Conservation (phyloP, 2,888 invertebrate genomes). For the Drosophila merina region DNA sequence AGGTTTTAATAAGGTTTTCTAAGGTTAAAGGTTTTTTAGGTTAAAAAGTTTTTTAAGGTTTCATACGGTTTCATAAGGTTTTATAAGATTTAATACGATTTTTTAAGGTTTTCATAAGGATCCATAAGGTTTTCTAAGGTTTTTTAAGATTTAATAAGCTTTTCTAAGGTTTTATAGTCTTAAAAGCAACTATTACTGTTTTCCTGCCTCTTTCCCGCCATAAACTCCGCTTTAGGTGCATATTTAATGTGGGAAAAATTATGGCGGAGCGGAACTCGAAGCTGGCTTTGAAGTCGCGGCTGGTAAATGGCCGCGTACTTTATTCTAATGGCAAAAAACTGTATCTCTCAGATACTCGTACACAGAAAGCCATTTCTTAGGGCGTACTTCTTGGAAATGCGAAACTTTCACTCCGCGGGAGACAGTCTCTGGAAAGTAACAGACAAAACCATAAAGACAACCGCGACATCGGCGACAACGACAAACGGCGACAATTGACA, state of each 20-base stretch:
- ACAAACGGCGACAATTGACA: constrained; percentile 58
- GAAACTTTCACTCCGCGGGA: constrained; percentile 63
- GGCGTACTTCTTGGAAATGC: constrained; percentile 61
- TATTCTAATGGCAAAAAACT: constrained; percentile 55
- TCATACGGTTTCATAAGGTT: too few relatives aligned
- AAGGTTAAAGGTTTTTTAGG: background rate
- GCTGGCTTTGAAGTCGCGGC: constrained; percentile 15
- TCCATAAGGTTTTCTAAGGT: too few relatives aligned
- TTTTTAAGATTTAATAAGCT: background rate
- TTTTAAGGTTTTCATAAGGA: too few relatives aligned
- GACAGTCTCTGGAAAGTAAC: constrained; percentile 6
- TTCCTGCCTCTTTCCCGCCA: too few relatives aligned
- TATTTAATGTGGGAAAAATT: constrained; percentile 64
- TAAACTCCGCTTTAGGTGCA: background rate
- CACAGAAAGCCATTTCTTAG: constrained; percentile 24
- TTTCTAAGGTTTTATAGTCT: background rate
- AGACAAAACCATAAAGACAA: constrained; percentile 7
- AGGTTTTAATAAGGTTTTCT: background rate
- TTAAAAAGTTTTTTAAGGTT: too few relatives aligned
- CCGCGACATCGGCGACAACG: background rate
- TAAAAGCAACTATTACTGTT: background rate
- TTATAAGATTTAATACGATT: too few relatives aligned
- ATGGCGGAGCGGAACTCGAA: constrained; percentile 48
- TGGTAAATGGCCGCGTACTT: constrained; percentile 55
- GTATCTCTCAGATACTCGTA: constrained; percentile 7